Percentiles rank a stretch among this genome's conserved stretches.
Conservation (phyloP, 1,140 invertebrate genomes). For the Pseudomyrmex dendroicus region DNA sequence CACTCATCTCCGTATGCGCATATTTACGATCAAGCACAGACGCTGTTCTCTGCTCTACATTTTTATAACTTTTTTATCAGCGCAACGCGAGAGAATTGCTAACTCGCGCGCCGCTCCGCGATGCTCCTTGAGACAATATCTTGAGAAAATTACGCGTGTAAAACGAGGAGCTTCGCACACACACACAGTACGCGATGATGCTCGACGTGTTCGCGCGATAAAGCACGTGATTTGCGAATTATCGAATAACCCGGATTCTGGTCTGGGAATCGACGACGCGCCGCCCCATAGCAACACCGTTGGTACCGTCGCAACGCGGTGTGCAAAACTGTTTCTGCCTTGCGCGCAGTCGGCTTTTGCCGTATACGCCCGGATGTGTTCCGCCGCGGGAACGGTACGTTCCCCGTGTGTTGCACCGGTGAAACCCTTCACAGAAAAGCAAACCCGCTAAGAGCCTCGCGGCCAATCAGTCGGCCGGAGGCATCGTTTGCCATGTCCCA, state of each 20-base stretch:
- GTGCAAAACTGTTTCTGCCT: neutral
- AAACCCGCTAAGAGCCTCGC: slow-evolving; percentile 17
- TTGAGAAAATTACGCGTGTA: neutral
- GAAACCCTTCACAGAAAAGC: slow-evolving; percentile 25
- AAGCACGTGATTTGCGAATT: slow-evolving; percentile 39
- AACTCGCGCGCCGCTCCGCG: neutral
- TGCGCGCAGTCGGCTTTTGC: neutral
- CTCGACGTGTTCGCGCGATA: neutral
- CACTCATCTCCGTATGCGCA: neutral
- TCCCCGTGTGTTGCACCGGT: neutral
- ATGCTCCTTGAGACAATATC: slow-evolving; percentile 6
- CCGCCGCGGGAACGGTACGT: neutral
- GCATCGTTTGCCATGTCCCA: slow-evolving; percentile 52
- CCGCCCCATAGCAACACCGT: slow-evolving; percentile 3
- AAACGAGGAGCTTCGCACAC: no score
- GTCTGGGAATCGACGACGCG: neutral
- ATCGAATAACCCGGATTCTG: slow-evolving; percentile 3
- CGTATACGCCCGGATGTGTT: neutral
- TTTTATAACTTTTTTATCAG: slow-evolving; percentile 26
- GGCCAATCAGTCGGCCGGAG: slow-evolving; percentile 16
- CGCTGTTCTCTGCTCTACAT: neutral
- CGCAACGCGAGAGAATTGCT: neutral
- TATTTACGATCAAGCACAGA: no score
- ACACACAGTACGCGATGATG: no score
- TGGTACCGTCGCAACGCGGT: neutral